Conservation (phyloP, 2,797 vertebrate species). For the Rhinichthys osculus region DNA sequence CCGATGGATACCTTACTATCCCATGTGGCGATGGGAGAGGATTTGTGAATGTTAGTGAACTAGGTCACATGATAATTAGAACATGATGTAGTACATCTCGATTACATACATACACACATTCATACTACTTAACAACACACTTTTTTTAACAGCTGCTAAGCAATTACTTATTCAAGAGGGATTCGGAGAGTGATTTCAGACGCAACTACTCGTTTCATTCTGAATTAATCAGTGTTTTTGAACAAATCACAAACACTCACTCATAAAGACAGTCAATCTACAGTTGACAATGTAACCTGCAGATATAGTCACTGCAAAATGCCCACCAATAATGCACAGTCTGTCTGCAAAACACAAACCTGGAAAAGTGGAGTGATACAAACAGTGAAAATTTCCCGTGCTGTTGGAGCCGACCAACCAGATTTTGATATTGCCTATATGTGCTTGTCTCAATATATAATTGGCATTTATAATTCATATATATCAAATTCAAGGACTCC, state of each 20-base stretch:
- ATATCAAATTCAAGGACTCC: not conserved
- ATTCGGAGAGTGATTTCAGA: not conserved
- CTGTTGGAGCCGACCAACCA: not conserved
- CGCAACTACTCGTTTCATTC: not conserved
- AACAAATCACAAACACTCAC: not conserved
- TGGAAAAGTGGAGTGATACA: not conserved
- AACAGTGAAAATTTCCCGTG: not conserved
- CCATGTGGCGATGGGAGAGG: not conserved
- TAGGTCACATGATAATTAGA: not conserved
- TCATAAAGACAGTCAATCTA: not conserved
- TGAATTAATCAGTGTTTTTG: not conserved
- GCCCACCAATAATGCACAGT: not conserved
- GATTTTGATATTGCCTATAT: not conserved
- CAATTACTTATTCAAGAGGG: not conserved
- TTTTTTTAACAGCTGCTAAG: not conserved
- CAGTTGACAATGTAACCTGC: not conserved
- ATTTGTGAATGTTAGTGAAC: not conserved
- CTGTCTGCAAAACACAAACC: not conserved
- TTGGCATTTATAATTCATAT: constrained; percentile 4
- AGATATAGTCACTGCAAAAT: not conserved
- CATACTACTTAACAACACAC: not conserved
- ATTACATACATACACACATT: not conserved
- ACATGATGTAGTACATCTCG: not conserved
- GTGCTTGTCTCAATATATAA: not conserved
- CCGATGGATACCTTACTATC: not conserved